Evolutionary conservation across 2,888 invertebrate genomes (phyloP).

Genomic region (Oscheius myriophilus): DNA sequence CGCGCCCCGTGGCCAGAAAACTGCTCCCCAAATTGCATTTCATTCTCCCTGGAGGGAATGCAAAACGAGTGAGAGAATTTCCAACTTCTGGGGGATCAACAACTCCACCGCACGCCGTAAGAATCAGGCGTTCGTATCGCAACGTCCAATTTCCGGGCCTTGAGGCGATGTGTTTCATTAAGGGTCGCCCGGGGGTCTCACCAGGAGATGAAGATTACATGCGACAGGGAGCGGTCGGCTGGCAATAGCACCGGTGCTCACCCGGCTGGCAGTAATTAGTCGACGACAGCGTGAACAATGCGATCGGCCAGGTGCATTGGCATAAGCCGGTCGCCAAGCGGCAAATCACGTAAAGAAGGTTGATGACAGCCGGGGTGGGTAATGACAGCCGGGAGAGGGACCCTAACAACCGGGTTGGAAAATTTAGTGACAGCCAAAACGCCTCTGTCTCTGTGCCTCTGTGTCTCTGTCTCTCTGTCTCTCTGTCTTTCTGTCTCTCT

Average conservation of each 20-base stretch:
- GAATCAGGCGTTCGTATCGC: too few relatives aligned
- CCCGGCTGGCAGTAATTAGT: constrained; percentile 13
- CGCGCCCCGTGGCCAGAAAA: too few relatives aligned
- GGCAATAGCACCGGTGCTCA: background rate
- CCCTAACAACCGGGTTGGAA: too few relatives aligned
- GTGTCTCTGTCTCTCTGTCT: background rate
- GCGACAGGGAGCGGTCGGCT: constrained; percentile 11
- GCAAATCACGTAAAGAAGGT: background rate
- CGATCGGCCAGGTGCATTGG: constrained; percentile 21
- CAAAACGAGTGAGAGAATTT: too few relatives aligned
- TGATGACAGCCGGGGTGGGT: too few relatives aligned
- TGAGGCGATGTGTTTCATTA: constrained; percentile 15
- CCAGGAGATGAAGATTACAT: constrained; percentile 7
- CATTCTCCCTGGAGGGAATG: too few relatives aligned
- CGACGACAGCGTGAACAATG: constrained; percentile 23
- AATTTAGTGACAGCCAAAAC: too few relatives aligned
- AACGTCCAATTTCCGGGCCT: constrained; percentile 13
- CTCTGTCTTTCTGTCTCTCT: background rate
- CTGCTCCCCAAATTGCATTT: too few relatives aligned
- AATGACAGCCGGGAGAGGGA: too few relatives aligned
- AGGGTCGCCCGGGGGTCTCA: constrained; percentile 7
- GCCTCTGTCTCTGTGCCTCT: too few relatives aligned
- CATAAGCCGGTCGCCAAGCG: constrained; percentile 12
- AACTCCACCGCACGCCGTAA: too few relatives aligned
- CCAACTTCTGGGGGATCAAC: too few relatives aligned